Conservation (phyloP, 2,888 invertebrate species). For the Acleris emargana region DNA sequence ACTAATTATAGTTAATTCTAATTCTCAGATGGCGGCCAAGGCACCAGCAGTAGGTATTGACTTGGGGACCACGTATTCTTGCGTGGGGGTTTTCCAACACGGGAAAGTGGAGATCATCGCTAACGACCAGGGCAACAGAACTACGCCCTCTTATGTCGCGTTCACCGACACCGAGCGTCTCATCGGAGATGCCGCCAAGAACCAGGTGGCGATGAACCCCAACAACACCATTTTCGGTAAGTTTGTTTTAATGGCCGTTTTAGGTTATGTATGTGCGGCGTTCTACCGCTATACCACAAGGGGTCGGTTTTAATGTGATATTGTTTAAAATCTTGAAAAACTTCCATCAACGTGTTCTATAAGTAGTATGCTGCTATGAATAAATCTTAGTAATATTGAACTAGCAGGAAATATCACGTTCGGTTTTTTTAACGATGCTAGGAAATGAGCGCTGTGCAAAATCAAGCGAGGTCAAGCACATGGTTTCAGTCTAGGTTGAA, state of each 20-base stretch:
- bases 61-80: slow-evolving; percentile 97
- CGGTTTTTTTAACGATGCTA: too few relatives aligned
- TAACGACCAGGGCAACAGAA: slow-evolving; percentile 95
- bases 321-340: background rate
- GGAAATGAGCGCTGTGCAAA: too few relatives aligned
- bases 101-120: slow-evolving; percentile 96
- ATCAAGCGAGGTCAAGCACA: too few relatives aligned
- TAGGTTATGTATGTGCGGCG: slow-evolving; percentile 4
- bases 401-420: too few relatives aligned
- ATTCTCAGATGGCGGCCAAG: slow-evolving; percentile 84
- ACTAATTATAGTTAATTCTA: slow-evolving; percentile 29
- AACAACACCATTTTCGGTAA: slow-evolving; percentile 93
- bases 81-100: slow-evolving; percentile 96
- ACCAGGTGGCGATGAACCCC: slow-evolving; percentile 94
- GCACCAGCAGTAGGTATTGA: slow-evolving; percentile 97
- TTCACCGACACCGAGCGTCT: slow-evolving; percentile 93
- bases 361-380: too few relatives aligned
- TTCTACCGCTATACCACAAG: background rate
- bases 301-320: background rate
- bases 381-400: too few relatives aligned
- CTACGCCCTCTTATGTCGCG: slow-evolving; percentile 93
- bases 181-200: slow-evolving; percentile 93
- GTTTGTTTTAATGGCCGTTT: slow-evolving; percentile 45
- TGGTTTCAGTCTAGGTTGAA: too few relatives aligned
- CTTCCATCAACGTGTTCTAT: too few relatives aligned